Evolutionary conservation across 2,888 invertebrate species (phyloP), one percentile per base, ranked within the genome.

Genomic region (Catocala nupta): DNA sequence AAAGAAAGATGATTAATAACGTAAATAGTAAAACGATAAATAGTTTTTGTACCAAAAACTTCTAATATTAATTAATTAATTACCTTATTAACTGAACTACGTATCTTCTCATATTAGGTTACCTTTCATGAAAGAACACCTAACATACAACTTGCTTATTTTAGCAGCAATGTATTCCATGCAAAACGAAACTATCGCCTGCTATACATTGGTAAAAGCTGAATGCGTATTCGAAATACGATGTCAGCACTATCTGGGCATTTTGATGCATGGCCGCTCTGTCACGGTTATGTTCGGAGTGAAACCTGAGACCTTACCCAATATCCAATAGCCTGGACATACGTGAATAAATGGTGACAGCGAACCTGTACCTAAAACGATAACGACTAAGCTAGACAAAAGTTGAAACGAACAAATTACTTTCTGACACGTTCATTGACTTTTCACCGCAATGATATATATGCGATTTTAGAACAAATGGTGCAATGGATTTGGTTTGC

Each of bases 241-340:
- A 55, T 60, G 65, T 74, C 66, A 62, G 50, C 70, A 61, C 61
- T 65, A 65, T 71, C 60, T 54, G 52, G 45, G 33, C 62, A 68
- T 65, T 73, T 74, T 78, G 77, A 76, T 73, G 73, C 62, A 76
- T 73, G 68, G 55, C 65, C 66, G 44, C 63, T 60, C 60, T 73
- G 71, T 67, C 65, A 59, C 62, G 76, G 77, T 68, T 66, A 67
- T 67, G 58, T 65, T 61, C 54, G 62, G 47, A 63, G 62, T 68
- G 69, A 71, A 75, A 70, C 69, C 68, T 68, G 65, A 77, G 66
- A 66, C 34, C 57, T 47, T 12, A 49, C 36, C 36, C 45, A 25
- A 50, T 55, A 67, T 58, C 58, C 69, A 71, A 71, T 74, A 71
- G 66, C 52, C 53, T 44, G 56, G 58, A 57, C 45, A 47, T 47